phyloP scores from a whole-genome alignment of 2,888 invertebrate genomes.

The Spisula subtruncata region DNA sequence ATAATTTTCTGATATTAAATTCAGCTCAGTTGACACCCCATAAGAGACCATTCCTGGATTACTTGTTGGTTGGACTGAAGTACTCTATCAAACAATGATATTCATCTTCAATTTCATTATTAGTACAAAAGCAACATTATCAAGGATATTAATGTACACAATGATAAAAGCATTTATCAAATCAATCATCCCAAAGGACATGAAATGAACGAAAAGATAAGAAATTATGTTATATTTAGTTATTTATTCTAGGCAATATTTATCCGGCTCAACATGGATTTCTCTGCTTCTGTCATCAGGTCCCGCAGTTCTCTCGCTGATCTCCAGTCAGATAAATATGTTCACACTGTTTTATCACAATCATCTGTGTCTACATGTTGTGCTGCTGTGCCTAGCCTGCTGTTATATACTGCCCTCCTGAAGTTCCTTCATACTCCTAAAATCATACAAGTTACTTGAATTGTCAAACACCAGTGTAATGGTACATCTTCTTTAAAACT shows the following conservation, averaged over 20 bases:
- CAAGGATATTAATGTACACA: background rate
- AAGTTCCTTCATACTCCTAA: too few species aligned
- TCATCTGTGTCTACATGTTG: background rate
- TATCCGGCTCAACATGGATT: background rate
- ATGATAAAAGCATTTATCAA: background rate
- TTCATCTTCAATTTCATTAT: background rate
- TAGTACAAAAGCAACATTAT: constrained; percentile 9
- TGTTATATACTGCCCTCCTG: too few species aligned
- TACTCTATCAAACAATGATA: background rate
- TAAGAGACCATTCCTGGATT: too few species aligned
- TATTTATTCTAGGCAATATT: background rate
- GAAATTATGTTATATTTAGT: constrained; percentile 10
- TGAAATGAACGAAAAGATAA: constrained; percentile 10
- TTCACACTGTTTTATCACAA: background rate
- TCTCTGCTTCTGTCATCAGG: background rate
- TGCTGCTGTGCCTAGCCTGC: background rate
- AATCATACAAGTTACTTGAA: too few species aligned
- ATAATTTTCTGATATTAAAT: too few species aligned
- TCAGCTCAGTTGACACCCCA: too few species aligned
- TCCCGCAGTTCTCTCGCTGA: too few species aligned
- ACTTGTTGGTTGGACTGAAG: background rate
- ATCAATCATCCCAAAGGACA: background rate
- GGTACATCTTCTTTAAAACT: too few species aligned
- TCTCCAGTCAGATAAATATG: background rate
- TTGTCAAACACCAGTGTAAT: too few species aligned